These are phyloP conservation scores for Forbesichthys papilliferus DNA, from an alignment of 2,113 vertebrate species.

Conservation along the genomic window DNA sequence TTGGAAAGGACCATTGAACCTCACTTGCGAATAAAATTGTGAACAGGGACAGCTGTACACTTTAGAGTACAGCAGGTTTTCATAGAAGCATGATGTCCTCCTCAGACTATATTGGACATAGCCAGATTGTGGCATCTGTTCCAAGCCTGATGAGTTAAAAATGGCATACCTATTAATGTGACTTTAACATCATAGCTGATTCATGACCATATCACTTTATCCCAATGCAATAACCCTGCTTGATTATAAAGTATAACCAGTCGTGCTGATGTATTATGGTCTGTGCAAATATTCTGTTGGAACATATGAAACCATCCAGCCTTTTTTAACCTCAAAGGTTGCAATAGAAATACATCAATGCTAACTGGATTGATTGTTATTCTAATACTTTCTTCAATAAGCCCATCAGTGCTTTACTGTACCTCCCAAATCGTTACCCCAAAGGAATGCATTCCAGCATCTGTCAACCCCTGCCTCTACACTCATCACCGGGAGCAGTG, in stretches of 20 bases:
- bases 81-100: not conserved
- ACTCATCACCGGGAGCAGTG: constrained; percentile 33
- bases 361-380: constrained; percentile 18
- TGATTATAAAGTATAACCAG: not conserved
- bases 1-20: constrained; percentile 24
- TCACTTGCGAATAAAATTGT: constrained; percentile 18
- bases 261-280: too few species aligned
- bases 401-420: not conserved
- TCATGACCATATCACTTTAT: not conserved
- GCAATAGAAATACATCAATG: not conserved
- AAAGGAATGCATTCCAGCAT: constrained; percentile 35
- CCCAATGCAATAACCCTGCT: not conserved
- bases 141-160: constrained; percentile 11
- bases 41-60: constrained; percentile 8
- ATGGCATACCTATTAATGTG: constrained; percentile 1
- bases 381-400: constrained; percentile 21
- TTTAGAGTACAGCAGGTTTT: constrained; percentile 12
- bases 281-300: not conserved
- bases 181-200: constrained; percentile 6
- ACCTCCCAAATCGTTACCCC: constrained; percentile 30
- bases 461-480: constrained; percentile 32
- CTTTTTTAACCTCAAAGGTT: not conserved
- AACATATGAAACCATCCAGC: not conserved
- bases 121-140: too few species aligned
- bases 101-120: not conserved